Base-by-base conservation (phyloP, 92 coral and sea anemone genomes). In the Anthopleura xanthogrammica region DNA sequence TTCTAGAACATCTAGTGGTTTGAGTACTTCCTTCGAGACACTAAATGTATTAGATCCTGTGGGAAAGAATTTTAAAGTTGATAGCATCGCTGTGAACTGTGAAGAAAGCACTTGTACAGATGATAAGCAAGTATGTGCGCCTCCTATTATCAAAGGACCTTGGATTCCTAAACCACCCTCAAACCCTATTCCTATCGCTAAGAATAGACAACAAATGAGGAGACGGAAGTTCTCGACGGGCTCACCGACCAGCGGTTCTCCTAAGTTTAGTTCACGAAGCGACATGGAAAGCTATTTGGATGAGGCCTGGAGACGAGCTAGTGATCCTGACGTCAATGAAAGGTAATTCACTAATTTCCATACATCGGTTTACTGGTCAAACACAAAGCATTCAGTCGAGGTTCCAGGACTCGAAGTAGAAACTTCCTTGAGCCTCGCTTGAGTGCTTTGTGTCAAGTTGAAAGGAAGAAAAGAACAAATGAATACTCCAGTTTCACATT, bases 261-360 rank as follows among this genome's bases (percentile, higher is more conserved):
- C 42, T 1, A 29, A 56, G 29, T 77, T 12, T 77, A 42, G 24
- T 42, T 42, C 78, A 42, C 12, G 55, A 42, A 75, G 55, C 57
- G 78, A 68, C 42, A 68, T 68, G 46, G 41, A 68, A 68, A 9
- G 52, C 7, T 75, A 75, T 56, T 75, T 75, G 52, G 81, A 78
- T 50, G 81, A 57, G 20, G 43, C 81, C 64, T 78, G 81, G 81
- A 78, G 81, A 78, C 81, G 81, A 78, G 62, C 43, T 9, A 78
- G 81, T 57, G 68, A 52, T 13, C 36, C 81, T 22, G 81, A 78
- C 46, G 65, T 57, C 23, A 52, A 78, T n/a, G 65, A 78, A 43
- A 52, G 81, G 81, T 78, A 55, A 52, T n/a, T 29, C 36, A 0
- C 36, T 29, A 29, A 0, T 29, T 29, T 29, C 36, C 36, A 29